Evolutionary conservation across 2,113 vertebrate genomes (phyloP), one percentile per base, ranked within the genome.

Genomic region (Platycercus adscitus): DNA sequence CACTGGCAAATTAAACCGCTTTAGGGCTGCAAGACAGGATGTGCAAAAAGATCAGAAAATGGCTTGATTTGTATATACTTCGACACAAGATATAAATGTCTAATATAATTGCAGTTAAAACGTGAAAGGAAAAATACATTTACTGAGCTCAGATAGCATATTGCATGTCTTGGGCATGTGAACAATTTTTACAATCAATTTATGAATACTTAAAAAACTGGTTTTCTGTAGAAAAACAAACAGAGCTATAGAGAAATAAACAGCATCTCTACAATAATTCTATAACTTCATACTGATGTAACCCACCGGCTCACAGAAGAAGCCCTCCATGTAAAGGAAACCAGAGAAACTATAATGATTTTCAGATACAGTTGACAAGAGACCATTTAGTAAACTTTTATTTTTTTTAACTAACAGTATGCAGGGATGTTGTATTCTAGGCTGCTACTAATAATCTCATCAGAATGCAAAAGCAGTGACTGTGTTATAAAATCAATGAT

Each of bases 401-500:
- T 98, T 98, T 98, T 98, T 98, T 98, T 98, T 98, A 98, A 98
- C 98, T 98, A 98, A 98, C 98, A 98, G 96, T 98, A 98, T 97
- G 98, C 97, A 95, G 93, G 97, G 97, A 98, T 98, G 98, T 98
- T 98, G 98, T 98, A 98, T 98, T 98, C 98, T 97, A 98, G 98
- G 98, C 98, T 98, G 98, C 98, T 98, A 98, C 98, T 98, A 98
- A 98, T 98, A 98, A 98, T 98, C 98, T 98, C 98, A 98, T 98
- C 98, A 98, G 98, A 98, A 98, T 98, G 98, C 98, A 98, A 98
- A 98, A 98, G 98, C 98, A 98, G 98, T 98, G 97, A 98, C 98
- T 98, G 98, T 98, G 98, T 98, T 98, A 98, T 98, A 98, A 98
- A 98, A 98, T 98, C 98, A 98, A 98, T 98, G 98, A 98, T 98